A percentile compares a stretch with the other conserved stretches of the same genome.
These are phyloP conservation scores for Anoplopoma fimbria DNA, from an alignment of 2,113 vertebrate genomes.

Conservation along the genomic window DNA sequence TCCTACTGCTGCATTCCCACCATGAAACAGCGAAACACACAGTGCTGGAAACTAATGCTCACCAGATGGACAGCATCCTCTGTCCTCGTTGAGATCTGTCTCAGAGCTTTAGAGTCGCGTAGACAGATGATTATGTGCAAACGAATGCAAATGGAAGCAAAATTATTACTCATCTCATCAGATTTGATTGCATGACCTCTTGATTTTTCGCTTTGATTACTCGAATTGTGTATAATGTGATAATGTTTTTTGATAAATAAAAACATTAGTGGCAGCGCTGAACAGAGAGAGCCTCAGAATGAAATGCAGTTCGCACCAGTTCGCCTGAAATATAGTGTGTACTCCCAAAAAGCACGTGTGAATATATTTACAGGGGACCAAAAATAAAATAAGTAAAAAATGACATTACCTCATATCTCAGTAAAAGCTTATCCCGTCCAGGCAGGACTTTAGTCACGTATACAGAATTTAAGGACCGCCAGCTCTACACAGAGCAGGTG, in stretches of 20 bases:
- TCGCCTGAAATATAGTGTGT: neutral
- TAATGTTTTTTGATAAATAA: neutral
- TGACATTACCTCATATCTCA: slow-evolving; percentile 2
- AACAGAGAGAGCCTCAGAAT: neutral
- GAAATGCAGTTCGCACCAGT: neutral
- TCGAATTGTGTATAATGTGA: neutral
- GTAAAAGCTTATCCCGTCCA: slow-evolving; percentile 36
- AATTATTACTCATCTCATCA: neutral
- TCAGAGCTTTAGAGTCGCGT: neutral
- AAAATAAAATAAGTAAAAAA: neutral
- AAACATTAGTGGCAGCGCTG: neutral
- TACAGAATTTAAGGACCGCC: neutral
- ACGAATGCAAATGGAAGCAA: neutral
- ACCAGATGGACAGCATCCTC: neutral
- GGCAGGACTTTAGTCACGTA: slow-evolving; percentile 39
- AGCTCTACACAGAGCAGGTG: slow-evolving; percentile 36
- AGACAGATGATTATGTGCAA: neutral
- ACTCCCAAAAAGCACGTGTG: neutral
- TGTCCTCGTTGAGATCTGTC: neutral
- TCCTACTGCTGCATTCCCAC: slow-evolving; percentile 23
- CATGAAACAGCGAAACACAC: slow-evolving; percentile 14
- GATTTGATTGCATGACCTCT: neutral
- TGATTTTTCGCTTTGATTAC: slow-evolving; percentile 4
- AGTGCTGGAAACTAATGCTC: neutral
- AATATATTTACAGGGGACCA: neutral